A percentile compares a stretch with the other conserved stretches of the same genome.
phyloP scores from a whole-genome alignment of 2,797 vertebrate species.

The Lepus townsendii region DNA sequence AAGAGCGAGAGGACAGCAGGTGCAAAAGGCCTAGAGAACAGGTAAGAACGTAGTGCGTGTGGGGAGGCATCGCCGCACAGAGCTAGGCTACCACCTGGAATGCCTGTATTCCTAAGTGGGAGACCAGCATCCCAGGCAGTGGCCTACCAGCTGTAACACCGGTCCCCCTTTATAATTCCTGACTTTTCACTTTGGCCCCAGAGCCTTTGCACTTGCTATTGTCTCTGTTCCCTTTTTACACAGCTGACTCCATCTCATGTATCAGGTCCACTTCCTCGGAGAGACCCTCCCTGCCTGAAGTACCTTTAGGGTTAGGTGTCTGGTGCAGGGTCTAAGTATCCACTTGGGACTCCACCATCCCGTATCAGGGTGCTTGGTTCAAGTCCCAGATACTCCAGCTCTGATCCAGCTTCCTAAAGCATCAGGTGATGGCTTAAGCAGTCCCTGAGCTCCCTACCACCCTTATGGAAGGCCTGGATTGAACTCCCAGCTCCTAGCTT shows the following conservation, averaged over 20 bases:
- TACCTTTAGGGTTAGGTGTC: not conserved
- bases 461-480: too few relatives aligned
- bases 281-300: not conserved
- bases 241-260: not conserved
- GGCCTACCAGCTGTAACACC: not conserved
- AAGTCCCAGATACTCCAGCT: too few relatives aligned
- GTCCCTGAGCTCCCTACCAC: too few relatives aligned
- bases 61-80: not conserved
- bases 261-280: not conserved
- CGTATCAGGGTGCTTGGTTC: too few relatives aligned
- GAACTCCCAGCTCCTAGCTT: too few relatives aligned
- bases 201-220: not conserved
- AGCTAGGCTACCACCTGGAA: not conserved
- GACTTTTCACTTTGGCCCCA: not conserved
- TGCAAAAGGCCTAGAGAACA: not conserved
- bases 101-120: not conserved
- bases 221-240: not conserved
- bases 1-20: not conserved
- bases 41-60: not conserved
- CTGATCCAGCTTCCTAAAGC: too few relatives aligned
- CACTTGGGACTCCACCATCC: too few relatives aligned
- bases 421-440: too few relatives aligned
- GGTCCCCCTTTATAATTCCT: not conserved
- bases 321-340: too few relatives aligned
- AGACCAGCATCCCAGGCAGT: not conserved